Evolutionary conservation across 1,140 invertebrate species (phyloP).

Genomic region (Hyles vespertilio): DNA sequence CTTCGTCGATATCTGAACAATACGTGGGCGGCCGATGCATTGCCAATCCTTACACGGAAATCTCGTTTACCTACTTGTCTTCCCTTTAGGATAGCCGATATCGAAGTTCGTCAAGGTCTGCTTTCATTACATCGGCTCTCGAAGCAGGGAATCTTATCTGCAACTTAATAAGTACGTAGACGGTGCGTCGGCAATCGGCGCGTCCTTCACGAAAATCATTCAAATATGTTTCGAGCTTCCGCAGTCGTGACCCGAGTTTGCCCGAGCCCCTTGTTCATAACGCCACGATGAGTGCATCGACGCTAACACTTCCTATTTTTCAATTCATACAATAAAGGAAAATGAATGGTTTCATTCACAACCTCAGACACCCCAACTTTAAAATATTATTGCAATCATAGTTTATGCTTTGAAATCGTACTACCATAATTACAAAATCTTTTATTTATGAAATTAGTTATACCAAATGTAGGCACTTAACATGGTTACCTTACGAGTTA

Average conservation of each 20-base stretch:
- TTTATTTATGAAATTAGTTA: too few relatives aligned
- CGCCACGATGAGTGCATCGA: slow-evolving; percentile 29
- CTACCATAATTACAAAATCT: too few relatives aligned
- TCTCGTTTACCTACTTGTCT: slow-evolving; percentile 59
- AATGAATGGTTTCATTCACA: slow-evolving; percentile 8
- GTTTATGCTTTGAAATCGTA: too few relatives aligned
- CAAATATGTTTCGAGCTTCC: slow-evolving; percentile 32
- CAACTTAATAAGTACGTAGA: slow-evolving; percentile 24
- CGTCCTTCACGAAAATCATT: slow-evolving; percentile 35
- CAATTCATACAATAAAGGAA: slow-evolving; percentile 49
- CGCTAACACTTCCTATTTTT: slow-evolving; percentile 22
- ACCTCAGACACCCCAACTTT: too few relatives aligned
- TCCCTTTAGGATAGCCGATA: slow-evolving; percentile 56
- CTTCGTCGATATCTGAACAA: slow-evolving; percentile 48
- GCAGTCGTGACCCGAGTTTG: slow-evolving; percentile 30
- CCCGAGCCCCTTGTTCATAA: slow-evolving; percentile 19
- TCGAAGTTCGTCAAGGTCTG: slow-evolving; percentile 41
- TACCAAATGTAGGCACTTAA: too few relatives aligned
- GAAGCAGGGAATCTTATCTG: slow-evolving; percentile 18
- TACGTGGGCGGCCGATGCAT: slow-evolving; percentile 65
- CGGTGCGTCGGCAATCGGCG: slow-evolving; percentile 10
- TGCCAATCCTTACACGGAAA: slow-evolving; percentile 58
- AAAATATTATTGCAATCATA: too few relatives aligned
- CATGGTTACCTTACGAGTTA: too few relatives aligned
- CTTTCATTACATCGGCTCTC: slow-evolving; percentile 39